Conservation (phyloP, 2,888 invertebrate species). For the Psylliodes chrysocephalus region DNA sequence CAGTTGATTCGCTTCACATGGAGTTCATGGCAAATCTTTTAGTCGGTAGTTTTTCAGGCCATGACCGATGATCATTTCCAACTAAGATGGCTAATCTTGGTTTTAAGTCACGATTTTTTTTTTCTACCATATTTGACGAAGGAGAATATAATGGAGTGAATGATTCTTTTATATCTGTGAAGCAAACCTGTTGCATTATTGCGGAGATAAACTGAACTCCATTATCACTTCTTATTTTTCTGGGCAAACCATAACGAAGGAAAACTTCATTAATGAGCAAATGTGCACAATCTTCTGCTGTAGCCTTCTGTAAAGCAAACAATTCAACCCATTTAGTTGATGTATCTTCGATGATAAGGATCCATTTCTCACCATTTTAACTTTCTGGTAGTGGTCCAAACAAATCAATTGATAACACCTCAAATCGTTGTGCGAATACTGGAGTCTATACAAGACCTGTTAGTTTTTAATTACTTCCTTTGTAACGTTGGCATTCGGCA, state of each 20-base stretch:
- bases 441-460: not conserved
- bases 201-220: conserved; percentile 53
- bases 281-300: too few relatives aligned
- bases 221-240: conserved; percentile 58
- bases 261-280: conserved; percentile 32
- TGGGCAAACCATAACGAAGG: conserved; percentile 52
- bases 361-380: not conserved
- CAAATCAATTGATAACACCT: not conserved
- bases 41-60: too few relatives aligned
- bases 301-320: too few relatives aligned
- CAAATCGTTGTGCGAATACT: not conserved
- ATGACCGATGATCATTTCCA: not conserved
- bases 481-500: too few relatives aligned
- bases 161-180: not conserved
- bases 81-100: not conserved
- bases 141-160: too few relatives aligned
- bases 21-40: not conserved
- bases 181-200: conserved; percentile 53
- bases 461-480: not conserved
- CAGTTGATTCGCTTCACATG: not conserved
- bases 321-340: not conserved
- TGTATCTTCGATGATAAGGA: too few relatives aligned
- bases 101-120: not conserved
- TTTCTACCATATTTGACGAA: not conserved
- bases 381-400: not conserved